Conservation (phyloP, 2,113 vertebrate genomes). For the Pterocles orientalis region DNA sequence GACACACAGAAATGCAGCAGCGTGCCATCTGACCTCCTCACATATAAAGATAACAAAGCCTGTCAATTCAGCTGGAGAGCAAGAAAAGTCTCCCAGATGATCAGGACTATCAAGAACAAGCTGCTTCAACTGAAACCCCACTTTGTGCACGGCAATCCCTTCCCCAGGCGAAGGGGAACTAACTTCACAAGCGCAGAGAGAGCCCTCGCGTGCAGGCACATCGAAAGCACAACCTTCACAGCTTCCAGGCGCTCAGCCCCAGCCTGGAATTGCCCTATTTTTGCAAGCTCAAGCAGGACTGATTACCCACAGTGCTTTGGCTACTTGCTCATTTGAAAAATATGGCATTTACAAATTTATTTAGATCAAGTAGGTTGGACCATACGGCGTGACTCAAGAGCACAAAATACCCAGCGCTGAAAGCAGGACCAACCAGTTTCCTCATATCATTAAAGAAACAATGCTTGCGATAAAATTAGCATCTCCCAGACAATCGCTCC, state of each 20-base stretch:
- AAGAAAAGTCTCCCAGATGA: neutral
- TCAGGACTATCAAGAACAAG: too few species aligned
- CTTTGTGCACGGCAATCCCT: neutral
- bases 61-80: neutral
- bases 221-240: neutral
- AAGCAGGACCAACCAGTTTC: slow-evolving; percentile 41
- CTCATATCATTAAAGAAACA: neutral
- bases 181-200: accelerated
- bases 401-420: neutral
- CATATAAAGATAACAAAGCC: neutral
- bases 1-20: neutral
- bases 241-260: neutral
- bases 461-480: neutral
- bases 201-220: neutral
- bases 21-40: accelerated
- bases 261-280: neutral
- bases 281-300: slow-evolving; percentile 5
- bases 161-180: neutral
- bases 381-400: slow-evolving; percentile 37
- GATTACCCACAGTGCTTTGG: slow-evolving; percentile 11
- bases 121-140: neutral
- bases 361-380: slow-evolving; percentile 16
- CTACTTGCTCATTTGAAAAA: neutral
- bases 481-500: neutral
- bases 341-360: neutral